Base-by-base conservation (phyloP, 2,888 invertebrate genomes). In the Hypomecis atomaria region DNA sequence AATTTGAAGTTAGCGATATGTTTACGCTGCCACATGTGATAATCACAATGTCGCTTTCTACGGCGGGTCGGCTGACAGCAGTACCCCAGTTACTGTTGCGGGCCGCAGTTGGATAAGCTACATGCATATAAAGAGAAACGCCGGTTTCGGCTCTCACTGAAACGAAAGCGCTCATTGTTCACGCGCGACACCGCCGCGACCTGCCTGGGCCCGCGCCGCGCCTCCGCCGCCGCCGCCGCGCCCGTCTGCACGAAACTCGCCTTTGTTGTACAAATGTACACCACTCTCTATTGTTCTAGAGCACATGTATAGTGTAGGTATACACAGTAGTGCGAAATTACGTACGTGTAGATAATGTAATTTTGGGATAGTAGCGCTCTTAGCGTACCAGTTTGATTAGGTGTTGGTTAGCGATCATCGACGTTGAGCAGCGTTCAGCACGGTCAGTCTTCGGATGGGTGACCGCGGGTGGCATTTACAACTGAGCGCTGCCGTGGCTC, bases 91-190 rank as follows among this genome's bases (percentile, higher is more conserved):
- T n/a, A n/a, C n/a, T n/a, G n/a, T n/a, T 33, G 48, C 36, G 50
- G 38, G 33, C 23, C 47, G n/a, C 60, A 40, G 38, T 9, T 50
- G 48, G 56, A 13, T 52, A 45, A 59, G 55, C 54, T 57, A 33
- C 62, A 55, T 61, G 59, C 50, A 59, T 52, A 63, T 45, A 49
- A 72, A 71, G 76, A 72, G 77, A 80, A 79, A 79, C 66, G 44
- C 45, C 57, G 36, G 62, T 67, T 72, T 78, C 57, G 68, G 70
- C 72, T 74, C 78, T 77, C 74, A 65, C 72, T 70, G 63, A 72
- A 70, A 78, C 59, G 81, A 81, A 81, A 81, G 78, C 74, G 70
- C 62, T 67, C 71, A 76, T 76, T 79, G 80, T 79, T 72, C 61
- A 40, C 56, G 9, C 33, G 11, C 38, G 36, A n/a, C 52, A 6